Percentiles rank a stretch among this genome's conserved stretches.
phyloP scores from a whole-genome alignment of 2,113 vertebrate genomes.

The Misgurnus anguillicaudatus region DNA sequence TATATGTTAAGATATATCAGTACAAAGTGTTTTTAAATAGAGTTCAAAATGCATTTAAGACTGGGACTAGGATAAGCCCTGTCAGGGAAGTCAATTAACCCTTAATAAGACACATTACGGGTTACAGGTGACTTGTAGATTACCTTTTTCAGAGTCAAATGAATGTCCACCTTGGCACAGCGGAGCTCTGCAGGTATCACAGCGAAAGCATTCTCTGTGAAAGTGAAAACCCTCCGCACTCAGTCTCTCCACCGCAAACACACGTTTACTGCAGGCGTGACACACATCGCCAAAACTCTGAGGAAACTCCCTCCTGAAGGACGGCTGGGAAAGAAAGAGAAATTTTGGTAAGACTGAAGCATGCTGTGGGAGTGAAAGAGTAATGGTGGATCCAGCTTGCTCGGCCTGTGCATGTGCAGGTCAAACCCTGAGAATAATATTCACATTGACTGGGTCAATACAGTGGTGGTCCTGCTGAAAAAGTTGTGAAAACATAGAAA shows the following conservation, averaged over 20 bases:
- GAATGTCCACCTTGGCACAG: conserved; percentile 85
- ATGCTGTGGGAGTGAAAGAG: neutral
- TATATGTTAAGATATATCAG: too few relatives aligned
- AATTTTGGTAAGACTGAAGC: neutral
- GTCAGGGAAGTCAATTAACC: neutral
- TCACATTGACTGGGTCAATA: neutral
- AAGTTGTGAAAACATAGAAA: neutral
- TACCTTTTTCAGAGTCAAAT: conserved; percentile 89
- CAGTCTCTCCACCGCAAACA: conserved; percentile 91
- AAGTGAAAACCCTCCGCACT: conserved; percentile 93
- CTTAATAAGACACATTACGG: neutral
- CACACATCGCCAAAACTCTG: conserved; percentile 84
- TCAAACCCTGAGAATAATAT: neutral
- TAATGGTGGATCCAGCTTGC: neutral
- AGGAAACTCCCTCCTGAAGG: conserved; percentile 76
- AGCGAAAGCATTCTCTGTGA: conserved; percentile 95
- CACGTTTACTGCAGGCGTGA: conserved; percentile 86
- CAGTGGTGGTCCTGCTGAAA: neutral
- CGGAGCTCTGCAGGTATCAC: conserved; percentile 80
- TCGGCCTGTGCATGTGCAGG: neutral
- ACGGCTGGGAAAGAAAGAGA: conserved; percentile 70
- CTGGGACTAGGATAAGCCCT: too few relatives aligned
- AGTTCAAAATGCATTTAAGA: too few relatives aligned
- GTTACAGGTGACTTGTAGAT: neutral
- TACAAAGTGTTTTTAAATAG: too few relatives aligned